Evolutionary conservation across 2,113 vertebrate genomes (phyloP).

Genomic region (Piaya cayana): DNA sequence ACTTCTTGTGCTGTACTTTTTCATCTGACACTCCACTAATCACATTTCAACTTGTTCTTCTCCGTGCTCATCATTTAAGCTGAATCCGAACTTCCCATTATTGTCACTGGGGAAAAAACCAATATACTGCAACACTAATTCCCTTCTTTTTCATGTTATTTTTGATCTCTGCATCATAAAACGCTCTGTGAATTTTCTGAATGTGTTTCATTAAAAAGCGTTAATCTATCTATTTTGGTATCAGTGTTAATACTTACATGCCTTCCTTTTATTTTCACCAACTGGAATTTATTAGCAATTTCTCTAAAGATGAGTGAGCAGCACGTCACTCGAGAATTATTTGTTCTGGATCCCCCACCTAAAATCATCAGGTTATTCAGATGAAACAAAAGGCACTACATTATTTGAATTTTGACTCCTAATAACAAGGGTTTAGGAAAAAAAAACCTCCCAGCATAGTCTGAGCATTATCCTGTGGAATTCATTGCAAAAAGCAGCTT

Average conservation of each 20-base stretch:
- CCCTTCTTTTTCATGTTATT: not conserved
- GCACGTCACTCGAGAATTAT: not conserved
- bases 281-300: not conserved
- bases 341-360: not conserved
- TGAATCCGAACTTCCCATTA: not conserved
- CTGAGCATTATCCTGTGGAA: not conserved
- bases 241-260: not conserved
- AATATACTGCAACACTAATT: not conserved
- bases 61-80: not conserved
- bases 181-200: not conserved
- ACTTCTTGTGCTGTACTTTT: not conserved
- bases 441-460: not conserved
- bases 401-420: not conserved
- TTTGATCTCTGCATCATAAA: not conserved
- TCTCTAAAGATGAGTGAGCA: not conserved
- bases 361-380: not conserved
- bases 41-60: not conserved
- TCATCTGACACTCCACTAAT: not conserved
- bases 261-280: not conserved
- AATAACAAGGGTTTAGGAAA: not conserved
- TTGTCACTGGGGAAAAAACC: not conserved
- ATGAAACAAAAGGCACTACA: not conserved
- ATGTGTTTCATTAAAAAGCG: not conserved
- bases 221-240: not conserved
- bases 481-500: not conserved